Base-by-base conservation (phyloP, 1,140 invertebrate genomes). In the Panagrolaimus sp. region DNA sequence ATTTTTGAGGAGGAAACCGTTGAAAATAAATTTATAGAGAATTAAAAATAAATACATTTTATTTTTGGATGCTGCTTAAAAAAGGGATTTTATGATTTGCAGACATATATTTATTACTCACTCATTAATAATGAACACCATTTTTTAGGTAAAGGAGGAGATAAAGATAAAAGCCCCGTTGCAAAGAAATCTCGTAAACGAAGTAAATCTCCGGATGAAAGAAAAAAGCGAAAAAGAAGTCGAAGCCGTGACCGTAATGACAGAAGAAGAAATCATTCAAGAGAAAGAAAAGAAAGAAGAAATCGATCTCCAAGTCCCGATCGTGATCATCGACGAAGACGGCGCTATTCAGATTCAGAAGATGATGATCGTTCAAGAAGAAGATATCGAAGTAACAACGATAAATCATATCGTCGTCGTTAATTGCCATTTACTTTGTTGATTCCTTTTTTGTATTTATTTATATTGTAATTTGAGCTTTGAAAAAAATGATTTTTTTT, bases 101-200 rank as follows among this genome's bases (percentile, higher is more conserved):
- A 27, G 27, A 57, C 27, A 27, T n/a, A n/a, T n/a, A 9, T 57
- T 25, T 16, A 20, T 23, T 23, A 1, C 11, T 20, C n/a, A 11
- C 20, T 13, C 20, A 57, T 14, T 14, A 27, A 57, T 57, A 57
- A 57, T 27, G 8, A 57, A 27, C 20, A 13, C n/a, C 11, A 57
- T 53, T 53, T 48, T 48, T 48, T 23, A n/a, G 47, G 47, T n/a
- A 48, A 48, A 48, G 20, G 20, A 53, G 51, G 51, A 9, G 51
- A 9, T 9, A n/a, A 11, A 9, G 51, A 9, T 9, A n/a, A 11
- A 53, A 53, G 16, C n/a, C 27, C 8, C 1, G 20, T n/a, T 48
- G 14, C 20, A 57, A 23, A 13, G 20, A 57, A 20, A 57, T 25
- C 20, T 4, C 51, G 51, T 25, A 57, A 27, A 57, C n/a, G 51